A percentile compares a stretch with the other conserved stretches of the same genome.
These are phyloP conservation scores for Cistogaster globosa DNA, from an alignment of 2,888 invertebrate genomes.

Conservation along the genomic window DNA sequence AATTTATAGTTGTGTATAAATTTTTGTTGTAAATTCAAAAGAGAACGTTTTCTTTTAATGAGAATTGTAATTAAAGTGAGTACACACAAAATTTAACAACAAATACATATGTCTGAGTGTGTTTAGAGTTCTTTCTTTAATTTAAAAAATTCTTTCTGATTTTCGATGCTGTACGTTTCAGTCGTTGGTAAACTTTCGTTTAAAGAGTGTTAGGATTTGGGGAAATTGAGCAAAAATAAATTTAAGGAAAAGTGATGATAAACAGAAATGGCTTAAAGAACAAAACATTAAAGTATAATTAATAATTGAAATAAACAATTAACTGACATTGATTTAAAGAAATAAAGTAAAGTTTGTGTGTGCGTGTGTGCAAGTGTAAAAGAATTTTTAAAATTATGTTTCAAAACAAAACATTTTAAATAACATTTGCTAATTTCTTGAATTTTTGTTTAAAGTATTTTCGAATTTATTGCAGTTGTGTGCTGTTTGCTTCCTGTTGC, in stretches of 20 bases:
- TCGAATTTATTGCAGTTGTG: slow-evolving; percentile 24
- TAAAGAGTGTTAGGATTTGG: slow-evolving; percentile 15
- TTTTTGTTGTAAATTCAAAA: slow-evolving; percentile 3
- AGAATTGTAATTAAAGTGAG: slow-evolving; percentile 18
- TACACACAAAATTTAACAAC: slow-evolving; percentile 16
- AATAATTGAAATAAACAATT: slow-evolving; percentile 7
- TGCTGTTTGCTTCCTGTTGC: slow-evolving; percentile 32
- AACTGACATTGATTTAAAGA: slow-evolving; percentile 1
- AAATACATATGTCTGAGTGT: slow-evolving; percentile 17
- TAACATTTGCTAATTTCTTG: slow-evolving; percentile 1
- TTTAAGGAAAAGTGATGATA: background rate
- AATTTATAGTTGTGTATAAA: background rate
- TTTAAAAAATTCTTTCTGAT: slow-evolving; percentile 40
- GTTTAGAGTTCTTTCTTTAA: slow-evolving; percentile 9
- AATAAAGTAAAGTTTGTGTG: slow-evolving; percentile 1
- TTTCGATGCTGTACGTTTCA: slow-evolving; percentile 56
- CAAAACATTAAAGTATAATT: slow-evolving; percentile 27
- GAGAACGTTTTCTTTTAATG: background rate
- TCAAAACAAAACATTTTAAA: background rate
- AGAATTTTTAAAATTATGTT: slow-evolving; percentile 33
- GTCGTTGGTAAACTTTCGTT: slow-evolving; percentile 63
- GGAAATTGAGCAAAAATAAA: background rate
- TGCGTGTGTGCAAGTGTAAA: background rate
- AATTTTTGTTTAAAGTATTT: slow-evolving; percentile 19
- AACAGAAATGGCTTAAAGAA: background rate